phyloP scores from a whole-genome alignment of 2,888 invertebrate genomes.

The Xanthia togata region DNA sequence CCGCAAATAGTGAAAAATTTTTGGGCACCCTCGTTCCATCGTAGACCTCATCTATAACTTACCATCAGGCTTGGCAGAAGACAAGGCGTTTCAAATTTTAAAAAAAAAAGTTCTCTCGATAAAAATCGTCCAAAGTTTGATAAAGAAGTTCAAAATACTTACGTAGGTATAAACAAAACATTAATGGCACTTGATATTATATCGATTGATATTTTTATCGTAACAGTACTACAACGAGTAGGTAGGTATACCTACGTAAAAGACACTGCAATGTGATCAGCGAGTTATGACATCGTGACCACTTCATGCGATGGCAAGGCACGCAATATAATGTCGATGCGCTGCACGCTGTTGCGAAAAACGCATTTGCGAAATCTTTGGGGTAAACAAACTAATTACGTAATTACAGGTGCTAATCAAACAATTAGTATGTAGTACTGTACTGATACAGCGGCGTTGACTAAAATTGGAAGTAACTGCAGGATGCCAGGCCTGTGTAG shows the following conservation, averaged over 20 bases:
- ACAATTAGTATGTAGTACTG: conserved; percentile 50
- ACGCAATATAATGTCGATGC: conserved; percentile 46
- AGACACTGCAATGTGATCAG: conserved; percentile 48
- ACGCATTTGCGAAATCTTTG: conserved; percentile 57
- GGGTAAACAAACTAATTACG: conserved; percentile 57
- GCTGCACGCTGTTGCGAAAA: conserved; percentile 54
- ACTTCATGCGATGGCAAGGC: conserved; percentile 35
- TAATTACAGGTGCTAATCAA: conserved; percentile 55
- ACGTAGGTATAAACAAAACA: conserved; percentile 1
- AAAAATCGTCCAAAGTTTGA: neutral
- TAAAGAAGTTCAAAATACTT: conserved; percentile 3
- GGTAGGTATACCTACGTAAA: conserved; percentile 17
- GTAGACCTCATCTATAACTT: no score
- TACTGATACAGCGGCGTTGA: conserved; percentile 27
- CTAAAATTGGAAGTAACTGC: conserved; percentile 33
- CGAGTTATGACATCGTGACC: conserved; percentile 46
- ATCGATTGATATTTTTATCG: neutral
- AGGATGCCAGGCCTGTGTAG: conserved; percentile 31
- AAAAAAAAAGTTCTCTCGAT: neutral
- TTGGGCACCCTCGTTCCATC: neutral
- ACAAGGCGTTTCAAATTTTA: neutral
- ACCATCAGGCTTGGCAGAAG: neutral
- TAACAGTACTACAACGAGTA: neutral
- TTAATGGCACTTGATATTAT: conserved; percentile 2
- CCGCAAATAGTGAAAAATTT: neutral